phyloP scores from a whole-genome alignment of 2,888 invertebrate genomes.

The Stenodema calcarata region DNA sequence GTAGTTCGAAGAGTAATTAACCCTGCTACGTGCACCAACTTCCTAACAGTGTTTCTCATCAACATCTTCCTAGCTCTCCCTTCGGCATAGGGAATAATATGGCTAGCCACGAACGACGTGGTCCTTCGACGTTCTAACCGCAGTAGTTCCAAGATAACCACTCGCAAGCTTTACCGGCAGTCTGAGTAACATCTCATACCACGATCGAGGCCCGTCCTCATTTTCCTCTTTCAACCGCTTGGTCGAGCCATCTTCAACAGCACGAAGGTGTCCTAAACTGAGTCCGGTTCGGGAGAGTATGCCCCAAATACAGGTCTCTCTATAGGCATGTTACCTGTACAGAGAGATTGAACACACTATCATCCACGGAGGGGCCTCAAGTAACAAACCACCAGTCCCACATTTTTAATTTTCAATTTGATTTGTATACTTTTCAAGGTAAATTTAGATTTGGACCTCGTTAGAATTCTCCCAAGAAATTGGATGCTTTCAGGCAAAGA shows the following conservation, averaged over 20 bases:
- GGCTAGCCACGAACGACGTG: constrained; percentile 20
- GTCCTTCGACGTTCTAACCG: not conserved
- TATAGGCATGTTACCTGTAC: too few species aligned
- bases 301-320: not conserved
- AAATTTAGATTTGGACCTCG: too few species aligned
- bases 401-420: too few species aligned
- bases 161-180: not conserved
- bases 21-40: constrained; percentile 32
- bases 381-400: too few species aligned
- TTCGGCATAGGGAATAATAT: not conserved
- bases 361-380: too few species aligned
- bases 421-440: too few species aligned
- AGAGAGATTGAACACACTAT: too few species aligned
- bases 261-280: not conserved
- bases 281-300: not conserved
- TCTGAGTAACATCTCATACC: constrained; percentile 11
- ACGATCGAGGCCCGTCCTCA: not conserved
- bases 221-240: not conserved
- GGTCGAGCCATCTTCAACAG: not conserved
- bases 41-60: constrained; percentile 6
- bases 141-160: constrained; percentile 5
- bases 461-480: too few species aligned
- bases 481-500: too few species aligned
- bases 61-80: constrained; percentile 3
- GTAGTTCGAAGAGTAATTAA: constrained; percentile 32